phyloP scores from a whole-genome alignment of 1,140 invertebrate genomes.

The Eriocheir sinensis region DNA sequence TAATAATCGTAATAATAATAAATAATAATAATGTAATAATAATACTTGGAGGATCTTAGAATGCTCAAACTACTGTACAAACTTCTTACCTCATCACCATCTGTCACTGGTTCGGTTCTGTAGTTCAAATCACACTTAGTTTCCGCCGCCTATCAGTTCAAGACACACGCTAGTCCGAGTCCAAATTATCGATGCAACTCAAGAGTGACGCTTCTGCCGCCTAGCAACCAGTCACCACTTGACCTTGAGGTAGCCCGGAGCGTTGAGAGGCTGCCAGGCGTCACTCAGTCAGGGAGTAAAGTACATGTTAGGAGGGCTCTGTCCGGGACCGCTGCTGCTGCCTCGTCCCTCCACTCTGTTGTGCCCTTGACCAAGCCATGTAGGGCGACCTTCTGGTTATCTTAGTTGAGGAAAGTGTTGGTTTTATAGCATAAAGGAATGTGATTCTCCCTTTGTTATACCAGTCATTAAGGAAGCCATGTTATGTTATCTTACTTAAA shows the following conservation, averaged over 20 bases:
- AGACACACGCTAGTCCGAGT: constrained; percentile 32
- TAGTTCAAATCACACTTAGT: constrained; percentile 67
- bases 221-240: not conserved
- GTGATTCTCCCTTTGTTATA: too few species aligned
- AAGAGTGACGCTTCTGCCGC: constrained; percentile 9
- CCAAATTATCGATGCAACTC: not conserved
- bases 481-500: too few species aligned
- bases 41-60: constrained; percentile 75
- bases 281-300: constrained; percentile 55
- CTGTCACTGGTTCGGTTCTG: constrained; percentile 67
- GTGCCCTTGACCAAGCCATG: too few species aligned
- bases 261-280: constrained; percentile 27
- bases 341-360: too few species aligned
- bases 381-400: not conserved
- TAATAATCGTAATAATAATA: constrained; percentile 62
- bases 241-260: not conserved
- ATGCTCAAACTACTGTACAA: constrained; percentile 78
- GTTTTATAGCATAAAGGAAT: too few species aligned
- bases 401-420: not conserved
- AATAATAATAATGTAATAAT: constrained; percentile 56
- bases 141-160: constrained; percentile 43
- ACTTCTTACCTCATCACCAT: constrained; percentile 77
- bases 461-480: too few species aligned
- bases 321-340: constrained; percentile 17
- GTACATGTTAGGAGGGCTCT: constrained; percentile 58